These are phyloP conservation scores for Natrix natrix DNA, from an alignment of 2,797 vertebrate species.

Conservation along the genomic window DNA sequence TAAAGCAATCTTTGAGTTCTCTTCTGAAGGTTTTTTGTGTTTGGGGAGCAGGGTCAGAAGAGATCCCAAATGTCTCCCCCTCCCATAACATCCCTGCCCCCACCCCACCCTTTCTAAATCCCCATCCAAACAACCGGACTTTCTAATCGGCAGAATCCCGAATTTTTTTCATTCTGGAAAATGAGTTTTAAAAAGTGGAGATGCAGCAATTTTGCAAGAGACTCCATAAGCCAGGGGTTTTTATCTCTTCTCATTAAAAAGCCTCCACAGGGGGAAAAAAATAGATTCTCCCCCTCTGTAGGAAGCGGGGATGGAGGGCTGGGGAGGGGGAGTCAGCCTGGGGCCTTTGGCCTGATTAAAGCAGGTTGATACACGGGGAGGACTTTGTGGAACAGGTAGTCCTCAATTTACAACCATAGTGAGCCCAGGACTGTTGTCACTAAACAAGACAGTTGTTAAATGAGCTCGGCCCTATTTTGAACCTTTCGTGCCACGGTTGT, in stretches of 20 bases:
- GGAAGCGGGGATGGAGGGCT: background rate
- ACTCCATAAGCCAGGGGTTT: background rate
- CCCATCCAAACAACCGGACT: background rate
- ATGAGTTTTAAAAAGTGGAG: background rate
- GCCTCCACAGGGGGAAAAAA: background rate
- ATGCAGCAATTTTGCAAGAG: background rate
- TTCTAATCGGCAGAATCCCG: background rate
- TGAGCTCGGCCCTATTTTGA: no score
- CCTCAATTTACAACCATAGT: no score
- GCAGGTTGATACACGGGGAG: rapidly evolving
- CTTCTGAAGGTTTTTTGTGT: no score
- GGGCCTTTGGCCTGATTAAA: background rate
- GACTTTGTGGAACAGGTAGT: background rate
- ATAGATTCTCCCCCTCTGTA: background rate
- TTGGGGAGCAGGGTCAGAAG: no score
- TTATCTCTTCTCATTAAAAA: background rate
- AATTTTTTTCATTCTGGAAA: background rate
- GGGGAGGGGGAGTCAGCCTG: background rate
- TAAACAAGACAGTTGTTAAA: no score
- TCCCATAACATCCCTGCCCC: background rate
- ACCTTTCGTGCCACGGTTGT: no score
- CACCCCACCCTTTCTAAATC: background rate
- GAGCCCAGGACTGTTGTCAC: no score
- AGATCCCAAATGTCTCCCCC: background rate
- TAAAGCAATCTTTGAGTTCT: no score